These are phyloP conservation scores for Busseola fusca DNA, from an alignment of 2,888 invertebrate species.

Conservation along the genomic window DNA sequence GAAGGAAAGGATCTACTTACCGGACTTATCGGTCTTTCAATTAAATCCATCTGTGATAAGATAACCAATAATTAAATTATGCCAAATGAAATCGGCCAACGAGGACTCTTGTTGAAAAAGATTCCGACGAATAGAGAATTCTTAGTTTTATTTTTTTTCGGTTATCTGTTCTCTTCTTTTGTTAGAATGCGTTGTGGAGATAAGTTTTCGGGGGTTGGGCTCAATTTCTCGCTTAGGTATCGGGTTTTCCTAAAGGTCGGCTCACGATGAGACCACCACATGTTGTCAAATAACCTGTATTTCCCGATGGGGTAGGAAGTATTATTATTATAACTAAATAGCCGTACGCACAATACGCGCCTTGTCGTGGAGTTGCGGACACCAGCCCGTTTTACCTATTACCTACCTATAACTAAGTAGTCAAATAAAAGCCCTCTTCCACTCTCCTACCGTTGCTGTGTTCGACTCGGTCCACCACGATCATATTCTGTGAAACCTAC, in stretches of 20 bases:
- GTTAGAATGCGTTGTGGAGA: neutral
- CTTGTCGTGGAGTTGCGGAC: too few species aligned
- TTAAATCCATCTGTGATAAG: slow-evolving; percentile 34
- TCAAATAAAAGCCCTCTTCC: too few species aligned
- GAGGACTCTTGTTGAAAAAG: neutral
- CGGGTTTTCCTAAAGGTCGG: neutral
- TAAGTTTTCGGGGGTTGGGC: neutral
- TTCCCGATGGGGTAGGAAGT: neutral
- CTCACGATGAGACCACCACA: neutral
- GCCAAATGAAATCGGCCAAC: slow-evolving; percentile 7
- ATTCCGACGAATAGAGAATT: neutral
- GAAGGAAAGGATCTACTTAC: slow-evolving; percentile 8
- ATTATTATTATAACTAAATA: too few species aligned
- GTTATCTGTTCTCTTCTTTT: neutral
- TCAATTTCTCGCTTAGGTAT: neutral
- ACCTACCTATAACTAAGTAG: too few species aligned
- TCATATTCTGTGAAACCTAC: too few species aligned
- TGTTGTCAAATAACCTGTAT: neutral
- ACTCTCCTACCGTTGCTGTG: too few species aligned
- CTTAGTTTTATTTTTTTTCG: too few species aligned
- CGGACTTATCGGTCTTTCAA: slow-evolving; percentile 14
- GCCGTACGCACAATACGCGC: too few species aligned
- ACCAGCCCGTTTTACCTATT: too few species aligned
- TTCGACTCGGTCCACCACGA: too few species aligned
- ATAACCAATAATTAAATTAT: slow-evolving; percentile 1